Conservation (phyloP, 2,113 vertebrate genomes). For the Cricetomys ansorgei region DNA sequence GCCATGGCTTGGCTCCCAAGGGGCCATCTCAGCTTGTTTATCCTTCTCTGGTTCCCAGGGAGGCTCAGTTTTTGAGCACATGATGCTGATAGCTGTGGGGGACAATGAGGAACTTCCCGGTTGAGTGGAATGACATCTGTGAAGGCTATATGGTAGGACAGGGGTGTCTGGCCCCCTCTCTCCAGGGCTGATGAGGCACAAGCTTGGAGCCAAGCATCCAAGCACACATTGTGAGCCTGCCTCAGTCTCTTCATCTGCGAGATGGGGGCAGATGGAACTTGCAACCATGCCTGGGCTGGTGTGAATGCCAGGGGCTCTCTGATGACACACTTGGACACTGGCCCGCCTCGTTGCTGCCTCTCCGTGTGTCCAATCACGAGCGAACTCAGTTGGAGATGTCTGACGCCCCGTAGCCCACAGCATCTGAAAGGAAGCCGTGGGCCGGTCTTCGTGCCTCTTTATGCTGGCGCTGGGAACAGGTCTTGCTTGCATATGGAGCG, state of each 20-base stretch:
- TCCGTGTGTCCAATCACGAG: background rate
- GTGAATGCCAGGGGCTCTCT: background rate
- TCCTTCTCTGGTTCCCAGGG: background rate
- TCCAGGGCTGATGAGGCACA: background rate
- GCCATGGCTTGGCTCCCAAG: background rate
- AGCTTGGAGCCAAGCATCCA: background rate
- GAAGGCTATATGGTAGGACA: accelerated
- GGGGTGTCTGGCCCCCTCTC: background rate
- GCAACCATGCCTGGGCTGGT: accelerated
- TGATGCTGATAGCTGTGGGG: background rate
- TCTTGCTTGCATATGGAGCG: background rate
- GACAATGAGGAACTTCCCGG: background rate
- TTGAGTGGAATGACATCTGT: accelerated
- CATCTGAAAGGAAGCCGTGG: background rate
- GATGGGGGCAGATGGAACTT: no score
- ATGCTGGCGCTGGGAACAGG: background rate
- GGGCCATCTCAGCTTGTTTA: background rate
- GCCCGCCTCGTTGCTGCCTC: background rate
- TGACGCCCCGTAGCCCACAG: background rate
- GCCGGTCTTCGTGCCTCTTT: no score
- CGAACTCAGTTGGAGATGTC: no score
- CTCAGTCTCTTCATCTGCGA: background rate
- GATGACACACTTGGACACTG: background rate
- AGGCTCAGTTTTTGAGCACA: background rate
- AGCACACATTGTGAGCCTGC: background rate